Evolutionary conservation across 2,797 vertebrate species (phyloP), one percentile per base, ranked within the genome.

Genomic region (Ctenopoma kingsleyae): DNA sequence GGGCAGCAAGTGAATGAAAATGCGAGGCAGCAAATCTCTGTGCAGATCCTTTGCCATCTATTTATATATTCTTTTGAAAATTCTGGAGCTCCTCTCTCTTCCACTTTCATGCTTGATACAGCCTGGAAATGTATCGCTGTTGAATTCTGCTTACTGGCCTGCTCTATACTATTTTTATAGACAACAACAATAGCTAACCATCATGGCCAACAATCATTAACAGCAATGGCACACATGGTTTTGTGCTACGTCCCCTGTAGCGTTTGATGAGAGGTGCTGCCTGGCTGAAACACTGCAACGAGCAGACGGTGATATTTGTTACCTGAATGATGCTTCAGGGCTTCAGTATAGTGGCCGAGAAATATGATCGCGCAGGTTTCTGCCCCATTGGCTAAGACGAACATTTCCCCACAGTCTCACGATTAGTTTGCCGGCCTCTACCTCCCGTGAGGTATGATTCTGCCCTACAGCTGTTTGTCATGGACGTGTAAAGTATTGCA

Each of bases 401-500:
- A 89, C 88, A 85, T 86, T 83, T 82, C 73, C 80, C 84, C 10
- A 25, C 69, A 82, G 82, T 69, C 58, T 46, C 35, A 32, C 76
- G 19, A 90, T 90, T 71, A 82, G 60, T 86, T 76, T 80, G 55
- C 69, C 54, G 50, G 38, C 67, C 80, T 73, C 73, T 52, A 20
- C 56, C 63, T 49, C 56, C 50, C 51, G 0, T 15, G 20, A 74
- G 64, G 61, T 55, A 19, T 32, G 60, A 66, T 67, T 70, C 74
- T 67, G 62, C 50, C 81, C 83, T 44, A 23, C 72, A 76, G 71
- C 85, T 74, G 75, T 91, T 91, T 87, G 83, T 91, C 86, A 89
- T 43, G 11, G 40, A 40, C 0, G 19, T 32, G 70, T 80, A 62
- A 88, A 80, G 66, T 43, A 59, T 76, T 10, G n/a, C 75, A 82